These are phyloP conservation scores for Conus canariensis DNA, from an alignment of 2,888 invertebrate species.

Conservation along the genomic window DNA sequence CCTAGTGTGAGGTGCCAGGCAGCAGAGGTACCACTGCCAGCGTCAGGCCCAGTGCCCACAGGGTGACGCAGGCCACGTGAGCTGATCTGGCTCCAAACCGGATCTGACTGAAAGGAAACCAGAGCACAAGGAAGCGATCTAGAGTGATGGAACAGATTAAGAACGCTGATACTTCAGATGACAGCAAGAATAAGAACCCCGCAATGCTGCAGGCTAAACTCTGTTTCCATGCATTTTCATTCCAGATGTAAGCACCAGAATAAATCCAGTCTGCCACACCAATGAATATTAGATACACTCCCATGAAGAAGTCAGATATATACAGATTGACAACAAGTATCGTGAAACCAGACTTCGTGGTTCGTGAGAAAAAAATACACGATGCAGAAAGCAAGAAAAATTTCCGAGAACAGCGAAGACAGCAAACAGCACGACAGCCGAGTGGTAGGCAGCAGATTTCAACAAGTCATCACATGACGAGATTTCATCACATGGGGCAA, in stretches of 20 bases:
- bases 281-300: constrained; percentile 49
- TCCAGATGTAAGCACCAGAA: neutral
- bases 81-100: neutral
- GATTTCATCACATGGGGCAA: constrained; percentile 41
- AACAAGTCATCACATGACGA: constrained; percentile 43
- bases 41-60: neutral
- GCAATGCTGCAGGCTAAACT: neutral
- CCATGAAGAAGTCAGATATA: constrained; percentile 57
- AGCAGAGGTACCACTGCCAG: neutral
- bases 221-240: neutral
- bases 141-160: constrained; percentile 82
- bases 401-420: neutral
- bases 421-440: neutral
- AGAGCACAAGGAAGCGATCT: neutral
- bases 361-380: neutral
- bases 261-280: neutral
- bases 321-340: constrained; percentile 20
- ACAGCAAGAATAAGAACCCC: constrained; percentile 11
- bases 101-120: neutral
- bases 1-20: constrained; percentile 44
- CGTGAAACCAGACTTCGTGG: neutral
- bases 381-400: neutral
- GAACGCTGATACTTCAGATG: constrained; percentile 19
- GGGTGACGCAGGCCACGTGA: neutral
- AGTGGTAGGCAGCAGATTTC: neutral